These are phyloP conservation scores for Mus musculus DNA, from an alignment of 2,113 vertebrate species.

Conservation along the genomic window GRCm39 chr5:124053001-124053500, in stretches of 20 bases:
- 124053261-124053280: conserved; percentile 91
- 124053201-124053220: neutral
- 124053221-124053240: conserved; percentile 49
- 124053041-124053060: neutral
- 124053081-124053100: neutral
- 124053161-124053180: conserved; percentile 8
- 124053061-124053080: neutral
- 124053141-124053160: neutral
- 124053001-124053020: neutral
- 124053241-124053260: conserved; percentile 87
- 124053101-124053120: neutral
- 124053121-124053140: neutral
- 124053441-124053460: no score
- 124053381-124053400: conserved; percentile 45
- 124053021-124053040: neutral
- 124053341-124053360: conserved; percentile 6
- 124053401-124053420: no score
- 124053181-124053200: neutral
- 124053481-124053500: no score
- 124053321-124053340: conserved; percentile 3
- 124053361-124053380: conserved; percentile 38
- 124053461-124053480: no score
- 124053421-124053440: no score
- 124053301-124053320: neutral
- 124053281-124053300: neutral